Evolutionary conservation across 2,113 vertebrate species (phyloP).

Genomic region (Beaufortia kweichowensis): DNA sequence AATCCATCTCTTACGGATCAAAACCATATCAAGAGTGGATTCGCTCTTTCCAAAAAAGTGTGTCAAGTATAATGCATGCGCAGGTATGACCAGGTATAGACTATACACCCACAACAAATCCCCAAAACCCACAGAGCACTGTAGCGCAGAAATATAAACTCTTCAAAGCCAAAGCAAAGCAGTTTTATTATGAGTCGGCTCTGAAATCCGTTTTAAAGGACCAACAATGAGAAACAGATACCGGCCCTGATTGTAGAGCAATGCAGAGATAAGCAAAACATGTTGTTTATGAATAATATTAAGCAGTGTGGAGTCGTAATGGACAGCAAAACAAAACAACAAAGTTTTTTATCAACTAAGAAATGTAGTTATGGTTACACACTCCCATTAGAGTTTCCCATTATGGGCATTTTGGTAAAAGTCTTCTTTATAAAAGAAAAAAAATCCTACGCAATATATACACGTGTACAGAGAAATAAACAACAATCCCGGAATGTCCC

Average conservation of each 20-base stretch:
- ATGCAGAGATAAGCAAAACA: background rate
- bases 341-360: constrained; percentile 9
- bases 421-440: constrained; percentile 83
- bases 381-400: constrained; percentile 59
- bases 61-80: too few relatives aligned
- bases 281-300: background rate
- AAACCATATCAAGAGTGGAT: background rate
- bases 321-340: constrained; percentile 20
- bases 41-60: too few relatives aligned
- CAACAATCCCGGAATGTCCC: constrained; percentile 62
- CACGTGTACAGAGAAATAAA: constrained; percentile 64
- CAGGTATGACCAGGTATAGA: background rate
- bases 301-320: background rate
- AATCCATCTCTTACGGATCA: background rate
- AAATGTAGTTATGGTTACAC: constrained; percentile 46
- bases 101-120: background rate
- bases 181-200: background rate
- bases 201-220: background rate
- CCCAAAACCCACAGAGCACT: background rate
- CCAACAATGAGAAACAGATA: background rate
- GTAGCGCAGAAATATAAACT: background rate
- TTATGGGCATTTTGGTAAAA: constrained; percentile 73
- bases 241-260: background rate
- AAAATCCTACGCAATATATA: constrained; percentile 65
- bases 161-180: background rate